These are phyloP conservation scores for Drosophila sulfurigaster DNA, from an alignment of 1,140 invertebrate genomes.

Conservation along the genomic window DNA sequence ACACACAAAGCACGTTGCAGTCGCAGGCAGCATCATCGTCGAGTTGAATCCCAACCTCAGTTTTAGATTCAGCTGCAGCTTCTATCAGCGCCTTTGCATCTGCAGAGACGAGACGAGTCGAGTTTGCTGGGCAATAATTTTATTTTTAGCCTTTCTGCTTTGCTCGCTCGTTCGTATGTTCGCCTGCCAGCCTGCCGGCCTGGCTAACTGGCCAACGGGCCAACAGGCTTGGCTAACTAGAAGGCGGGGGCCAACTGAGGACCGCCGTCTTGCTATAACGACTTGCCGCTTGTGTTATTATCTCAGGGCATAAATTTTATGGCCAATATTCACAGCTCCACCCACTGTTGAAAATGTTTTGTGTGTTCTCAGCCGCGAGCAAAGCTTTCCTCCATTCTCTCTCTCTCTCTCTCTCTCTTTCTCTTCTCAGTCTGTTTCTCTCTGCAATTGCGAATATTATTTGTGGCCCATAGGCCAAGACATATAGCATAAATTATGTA, in stretches of 20 bases:
- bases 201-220: conserved; percentile 30
- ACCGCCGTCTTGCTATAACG: conserved; percentile 54
- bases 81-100: conserved; percentile 72
- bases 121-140: conserved; percentile 79
- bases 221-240: conserved; percentile 6
- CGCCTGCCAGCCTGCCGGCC: neutral
- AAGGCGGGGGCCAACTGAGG: conserved; percentile 5
- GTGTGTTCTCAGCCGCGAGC: conserved; percentile 34
- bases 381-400: neutral
- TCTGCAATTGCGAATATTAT: conserved; percentile 69
- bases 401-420: neutral
- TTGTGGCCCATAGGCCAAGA: conserved; percentile 62
- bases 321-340: conserved; percentile 82
- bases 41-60: conserved; percentile 30
- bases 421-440: neutral
- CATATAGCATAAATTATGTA: conserved; percentile 71
- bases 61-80: conserved; percentile 5
- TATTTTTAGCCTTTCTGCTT: conserved; percentile 74
- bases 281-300: conserved; percentile 82
- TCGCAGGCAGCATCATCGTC: conserved; percentile 7
- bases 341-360: conserved; percentile 80
- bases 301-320: conserved; percentile 82
- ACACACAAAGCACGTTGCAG: conserved; percentile 3
- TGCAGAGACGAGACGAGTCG: conserved; percentile 68
- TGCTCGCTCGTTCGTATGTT: conserved; percentile 30